Percentiles rank a stretch among this genome's conserved stretches.
phyloP scores from a whole-genome alignment of 2,888 invertebrate species.

The Acrobasis suavella region DNA sequence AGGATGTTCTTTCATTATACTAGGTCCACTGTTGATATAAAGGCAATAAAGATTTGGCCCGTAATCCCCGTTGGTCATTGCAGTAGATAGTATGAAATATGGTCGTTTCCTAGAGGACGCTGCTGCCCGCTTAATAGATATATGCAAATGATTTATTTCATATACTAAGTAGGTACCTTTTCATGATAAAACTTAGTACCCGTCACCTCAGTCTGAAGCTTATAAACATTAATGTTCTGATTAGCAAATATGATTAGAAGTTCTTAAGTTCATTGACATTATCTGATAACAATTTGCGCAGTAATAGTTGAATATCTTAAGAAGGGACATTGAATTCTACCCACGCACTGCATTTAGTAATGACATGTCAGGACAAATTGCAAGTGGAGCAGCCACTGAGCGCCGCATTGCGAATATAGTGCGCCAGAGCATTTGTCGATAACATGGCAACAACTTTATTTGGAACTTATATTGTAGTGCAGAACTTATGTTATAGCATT shows the following conservation, averaged over 20 bases:
- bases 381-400: constrained; percentile 27
- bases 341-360: constrained; percentile 27
- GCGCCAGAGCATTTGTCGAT: constrained; percentile 9
- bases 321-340: constrained; percentile 9
- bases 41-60: too few relatives aligned
- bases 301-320: constrained; percentile 18
- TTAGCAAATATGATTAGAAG: constrained; percentile 9
- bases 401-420: background rate
- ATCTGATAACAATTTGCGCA: constrained; percentile 10
- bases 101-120: too few relatives aligned
- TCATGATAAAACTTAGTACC: background rate
- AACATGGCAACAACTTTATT: constrained; percentile 23
- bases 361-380: constrained; percentile 32
- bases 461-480: background rate
- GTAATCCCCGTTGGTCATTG: too few relatives aligned
- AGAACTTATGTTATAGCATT: background rate
- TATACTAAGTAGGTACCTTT: too few relatives aligned
- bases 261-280: constrained; percentile 11
- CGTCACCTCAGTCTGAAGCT: background rate
- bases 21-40: too few relatives aligned
- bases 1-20: too few relatives aligned
- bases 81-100: too few relatives aligned
- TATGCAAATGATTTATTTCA: too few relatives aligned
- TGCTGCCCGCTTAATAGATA: too few relatives aligned
- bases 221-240: background rate